Evolutionary conservation across 2,888 invertebrate species (phyloP), one percentile per base, ranked within the genome.

Genomic region (Apantesis nais): DNA sequence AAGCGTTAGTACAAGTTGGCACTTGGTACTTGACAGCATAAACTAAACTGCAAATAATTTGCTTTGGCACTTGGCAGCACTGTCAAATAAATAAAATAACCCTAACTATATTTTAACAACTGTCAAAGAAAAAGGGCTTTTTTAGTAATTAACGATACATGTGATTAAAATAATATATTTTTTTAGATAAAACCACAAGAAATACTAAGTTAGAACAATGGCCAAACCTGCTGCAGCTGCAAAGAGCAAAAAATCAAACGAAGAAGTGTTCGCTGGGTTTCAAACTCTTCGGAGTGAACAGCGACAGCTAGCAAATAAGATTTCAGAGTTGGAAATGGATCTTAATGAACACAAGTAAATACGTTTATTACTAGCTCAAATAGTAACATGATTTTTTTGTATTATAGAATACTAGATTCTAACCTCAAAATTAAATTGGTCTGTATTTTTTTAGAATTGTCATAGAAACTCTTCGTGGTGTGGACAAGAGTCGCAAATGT

Each of bases 281-380:
- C 98, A 99, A 93, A 95, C 96, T 74, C 95, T 99, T 68, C 96
- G 99, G 63, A 97, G 96, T 82, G 99, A 99, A 88, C 99, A 99
- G 93, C 96, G 98, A 85, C 96, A 96, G 83, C 94, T 99, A 83
- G 98, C 98, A 41, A 97, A 96, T 83, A 99, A 99, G 96, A 96
- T 99, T 75, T 97, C 98, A 1, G 99, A 99, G 94, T 95, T 99
- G 84, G 99, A 99, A 95, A 96, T 97, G 96, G 99, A 99, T 92
- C 96, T 98, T 75, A 99, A 98, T 90, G 99, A 99, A 94, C 99
- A 99, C 96, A 99, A 98, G 99, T 99, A 95, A 95, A 95, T 90
- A 48, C 44, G 9, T 39, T 44, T 25, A 1, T 29, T 65, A 39
- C 34, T 14, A 11, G n/a, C 34, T 31, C 7, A n/a, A 55, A 37